These are phyloP conservation scores for Eclectus roratus DNA, from an alignment of 2,113 vertebrate species.

Conservation along the genomic window DNA sequence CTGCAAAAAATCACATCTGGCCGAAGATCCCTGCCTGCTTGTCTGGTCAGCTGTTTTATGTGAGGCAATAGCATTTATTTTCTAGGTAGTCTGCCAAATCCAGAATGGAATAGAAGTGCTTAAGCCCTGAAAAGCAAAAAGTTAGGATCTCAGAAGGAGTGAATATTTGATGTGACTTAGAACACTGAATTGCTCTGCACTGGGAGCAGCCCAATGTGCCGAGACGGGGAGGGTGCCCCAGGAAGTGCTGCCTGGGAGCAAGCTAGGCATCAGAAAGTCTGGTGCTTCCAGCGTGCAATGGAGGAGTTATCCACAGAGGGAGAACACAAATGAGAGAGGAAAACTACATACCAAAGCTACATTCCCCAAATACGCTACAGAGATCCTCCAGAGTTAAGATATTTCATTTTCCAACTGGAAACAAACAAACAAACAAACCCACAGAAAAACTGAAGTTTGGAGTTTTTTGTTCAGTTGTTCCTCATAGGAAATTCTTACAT, in stretches of 20 bases:
- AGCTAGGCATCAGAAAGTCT: fast-evolving
- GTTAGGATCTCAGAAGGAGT: neutral
- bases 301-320: neutral
- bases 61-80: neutral
- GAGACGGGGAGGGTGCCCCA: neutral
- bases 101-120: neutral
- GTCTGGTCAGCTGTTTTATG: fast-evolving
- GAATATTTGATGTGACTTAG: neutral
- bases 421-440: neutral
- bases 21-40: neutral
- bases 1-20: neutral
- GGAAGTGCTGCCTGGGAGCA: neutral
- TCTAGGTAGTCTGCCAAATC: neutral
- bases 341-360: neutral
- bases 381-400: neutral
- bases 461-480: neutral
- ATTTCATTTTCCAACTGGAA: neutral
- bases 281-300: fast-evolving
- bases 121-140: neutral
- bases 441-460: neutral
- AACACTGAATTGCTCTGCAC: neutral
- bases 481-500: neutral
- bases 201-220: neutral
- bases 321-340: neutral
- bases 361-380: neutral